Percentiles rank a stretch among this genome's conserved stretches.
phyloP scores from a whole-genome alignment of 2,888 invertebrate species.

The Congeria kusceri region DNA sequence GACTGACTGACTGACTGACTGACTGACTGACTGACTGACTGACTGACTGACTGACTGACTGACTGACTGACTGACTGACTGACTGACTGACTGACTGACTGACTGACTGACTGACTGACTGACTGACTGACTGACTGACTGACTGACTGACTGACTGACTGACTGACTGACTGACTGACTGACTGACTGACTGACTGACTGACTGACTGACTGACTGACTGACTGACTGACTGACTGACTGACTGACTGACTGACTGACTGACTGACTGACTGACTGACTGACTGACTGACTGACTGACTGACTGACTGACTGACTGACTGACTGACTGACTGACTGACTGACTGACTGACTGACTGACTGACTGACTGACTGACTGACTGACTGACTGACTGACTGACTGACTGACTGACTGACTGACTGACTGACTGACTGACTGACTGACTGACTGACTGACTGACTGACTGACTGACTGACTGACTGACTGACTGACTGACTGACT shows the following conservation, averaged over 20 bases:
- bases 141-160: conserved; percentile 47
- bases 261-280: conserved; percentile 56
- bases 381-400: conserved; percentile 20
- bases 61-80: conserved; percentile 52
- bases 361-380: conserved; percentile 24
- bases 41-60: conserved; percentile 62
- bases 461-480: too few relatives aligned
- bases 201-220: conserved; percentile 68
- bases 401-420: too few relatives aligned
- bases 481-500: too few relatives aligned
- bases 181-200: conserved; percentile 62
- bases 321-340: conserved; percentile 22
- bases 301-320: conserved; percentile 52
- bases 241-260: conserved; percentile 53
- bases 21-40: conserved; percentile 68
- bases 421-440: too few relatives aligned
- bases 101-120: conserved; percentile 55
- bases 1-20: conserved; percentile 58
- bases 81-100: conserved; percentile 56
- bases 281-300: conserved; percentile 54
- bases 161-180: conserved; percentile 51
- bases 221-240: conserved; percentile 58
- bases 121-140: conserved; percentile 55
- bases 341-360: conserved; percentile 22
- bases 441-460: too few relatives aligned